phyloP scores from a whole-genome alignment of 2,888 invertebrate species.

The Tineola bisselliella region DNA sequence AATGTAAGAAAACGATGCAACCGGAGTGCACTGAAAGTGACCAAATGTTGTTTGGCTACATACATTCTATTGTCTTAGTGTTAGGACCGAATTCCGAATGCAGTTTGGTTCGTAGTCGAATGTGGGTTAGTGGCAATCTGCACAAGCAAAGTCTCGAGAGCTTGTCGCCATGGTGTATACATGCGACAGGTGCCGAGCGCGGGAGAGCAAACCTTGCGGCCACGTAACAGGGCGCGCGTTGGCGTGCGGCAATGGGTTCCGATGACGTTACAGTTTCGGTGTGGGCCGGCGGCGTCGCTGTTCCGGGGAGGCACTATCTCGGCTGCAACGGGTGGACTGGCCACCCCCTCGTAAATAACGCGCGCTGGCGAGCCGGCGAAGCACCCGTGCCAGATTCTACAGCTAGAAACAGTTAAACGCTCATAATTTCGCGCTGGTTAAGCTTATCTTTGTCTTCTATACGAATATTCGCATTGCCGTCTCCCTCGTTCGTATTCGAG shows the following conservation, averaged over 20 bases:
- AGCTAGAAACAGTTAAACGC: constrained; percentile 69
- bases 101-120: constrained; percentile 32
- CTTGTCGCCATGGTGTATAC: constrained; percentile 39
- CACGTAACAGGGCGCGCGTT: constrained; percentile 1
- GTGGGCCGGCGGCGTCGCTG: neutral
- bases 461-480: constrained; percentile 58
- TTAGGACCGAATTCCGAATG: constrained; percentile 50
- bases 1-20: constrained; percentile 38
- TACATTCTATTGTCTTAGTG: constrained; percentile 38
- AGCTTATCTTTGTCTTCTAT: constrained; percentile 67
- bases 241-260: neutral
- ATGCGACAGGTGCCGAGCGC: constrained; percentile 18
- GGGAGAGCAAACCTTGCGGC: constrained; percentile 24
- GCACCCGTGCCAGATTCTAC: constrained; percentile 68
- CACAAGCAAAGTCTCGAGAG: constrained; percentile 45
- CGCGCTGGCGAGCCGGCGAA: constrained; percentile 67
- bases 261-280: neutral
- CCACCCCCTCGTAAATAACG: constrained; percentile 66
- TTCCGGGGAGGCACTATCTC: constrained; percentile 65
- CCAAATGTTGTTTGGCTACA: constrained; percentile 28
- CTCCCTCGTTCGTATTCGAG: constrained; percentile 57
- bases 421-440: constrained; percentile 68
- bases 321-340: constrained; percentile 42
- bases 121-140: constrained; percentile 53
- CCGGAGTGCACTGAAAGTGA: constrained; percentile 34